phyloP scores from a whole-genome alignment of 2,113 vertebrate genomes.

The Oostethus manadensis region DNA sequence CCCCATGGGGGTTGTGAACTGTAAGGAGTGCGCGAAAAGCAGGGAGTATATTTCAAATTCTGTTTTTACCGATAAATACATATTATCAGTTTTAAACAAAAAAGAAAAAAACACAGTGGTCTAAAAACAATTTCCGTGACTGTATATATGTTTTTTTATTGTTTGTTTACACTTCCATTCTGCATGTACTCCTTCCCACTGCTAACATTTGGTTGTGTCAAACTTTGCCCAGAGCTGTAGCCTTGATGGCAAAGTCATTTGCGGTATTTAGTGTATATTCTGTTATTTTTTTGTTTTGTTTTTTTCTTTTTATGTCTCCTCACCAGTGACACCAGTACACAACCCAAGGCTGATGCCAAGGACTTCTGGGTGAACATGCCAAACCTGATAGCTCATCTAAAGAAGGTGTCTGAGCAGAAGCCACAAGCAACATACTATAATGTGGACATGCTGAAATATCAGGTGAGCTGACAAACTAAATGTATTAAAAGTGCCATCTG shows the following conservation, averaged over 20 bases:
- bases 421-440: constrained; percentile 98
- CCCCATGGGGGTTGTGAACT: no score
- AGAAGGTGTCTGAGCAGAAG: constrained; percentile 98
- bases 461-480: constrained; percentile 70
- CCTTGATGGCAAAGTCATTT: background rate
- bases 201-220: background rate
- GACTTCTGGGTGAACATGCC: constrained; percentile 99
- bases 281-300: background rate
- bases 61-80: no score
- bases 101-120: no score
- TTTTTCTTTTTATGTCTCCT: background rate
- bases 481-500: no score
- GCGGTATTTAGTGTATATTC: no score
- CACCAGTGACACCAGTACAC: constrained; percentile 80
- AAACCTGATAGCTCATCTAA: constrained; percentile 93
- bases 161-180: background rate
- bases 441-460: constrained; percentile 99
- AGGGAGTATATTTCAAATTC: no score
- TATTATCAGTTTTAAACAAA: no score
- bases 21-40: no score
- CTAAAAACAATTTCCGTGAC: no score
- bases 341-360: constrained; percentile 79
- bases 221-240: background rate
- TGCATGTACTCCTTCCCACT: background rate
- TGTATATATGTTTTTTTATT: background rate